A percentile compares a stretch with the other conserved stretches of the same genome.
phyloP scores from a whole-genome alignment of 1,140 invertebrate genomes.

The Drosophila bipectinata region DNA sequence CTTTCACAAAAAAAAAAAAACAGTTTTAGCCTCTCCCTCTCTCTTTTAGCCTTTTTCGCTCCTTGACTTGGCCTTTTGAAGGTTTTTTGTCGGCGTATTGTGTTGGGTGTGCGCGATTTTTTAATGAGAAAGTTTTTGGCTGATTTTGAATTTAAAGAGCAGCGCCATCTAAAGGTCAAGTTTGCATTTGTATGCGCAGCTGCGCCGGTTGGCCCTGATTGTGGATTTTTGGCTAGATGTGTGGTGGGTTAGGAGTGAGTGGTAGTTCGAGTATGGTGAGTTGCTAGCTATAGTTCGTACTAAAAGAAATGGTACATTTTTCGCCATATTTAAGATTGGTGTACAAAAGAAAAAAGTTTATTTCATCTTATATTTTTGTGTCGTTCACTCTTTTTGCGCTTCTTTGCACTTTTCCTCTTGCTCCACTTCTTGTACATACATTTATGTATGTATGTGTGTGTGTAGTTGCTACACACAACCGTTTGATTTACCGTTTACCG shows the following conservation, averaged over 20 bases:
- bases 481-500: slow-evolving; percentile 66
- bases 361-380: neutral
- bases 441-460: neutral
- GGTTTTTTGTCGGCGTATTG: slow-evolving; percentile 36
- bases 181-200: slow-evolving; percentile 66
- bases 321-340: no score
- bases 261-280: neutral
- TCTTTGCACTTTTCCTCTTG: slow-evolving; percentile 13
- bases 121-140: slow-evolving; percentile 70
- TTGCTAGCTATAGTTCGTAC: neutral
- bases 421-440: slow-evolving; percentile 12
- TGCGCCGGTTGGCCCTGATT: slow-evolving; percentile 1
- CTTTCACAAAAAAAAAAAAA: neutral
- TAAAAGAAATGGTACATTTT: neutral
- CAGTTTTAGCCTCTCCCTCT: slow-evolving; percentile 3
- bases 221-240: neutral
- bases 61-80: slow-evolving; percentile 46
- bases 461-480: slow-evolving; percentile 14
- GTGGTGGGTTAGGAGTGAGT: neutral
- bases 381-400: neutral
- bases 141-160: slow-evolving; percentile 46
- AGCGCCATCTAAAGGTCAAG: slow-evolving; percentile 67
- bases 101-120: slow-evolving; percentile 30
- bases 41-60: slow-evolving; percentile 14
- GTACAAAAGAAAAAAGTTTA: no score